A percentile compares a stretch with the other conserved stretches of the same genome.
phyloP scores from a whole-genome alignment of 2,797 vertebrate species.

The Limnodromus scolopaceus region DNA sequence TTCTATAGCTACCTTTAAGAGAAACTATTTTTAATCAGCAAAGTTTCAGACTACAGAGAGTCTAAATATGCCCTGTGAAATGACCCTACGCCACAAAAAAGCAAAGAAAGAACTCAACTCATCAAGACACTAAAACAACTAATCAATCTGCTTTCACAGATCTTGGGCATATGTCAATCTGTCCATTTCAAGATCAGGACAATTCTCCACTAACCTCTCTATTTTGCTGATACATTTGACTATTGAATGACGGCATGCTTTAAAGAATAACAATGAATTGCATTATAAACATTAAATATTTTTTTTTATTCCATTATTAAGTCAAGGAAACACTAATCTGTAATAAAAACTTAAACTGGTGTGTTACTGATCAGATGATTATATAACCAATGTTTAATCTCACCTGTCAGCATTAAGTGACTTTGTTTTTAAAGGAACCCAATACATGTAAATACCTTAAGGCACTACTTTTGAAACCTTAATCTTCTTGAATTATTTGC shows the following conservation, averaged over 20 bases:
- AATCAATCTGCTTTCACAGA: not conserved
- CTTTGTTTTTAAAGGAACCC: not conserved
- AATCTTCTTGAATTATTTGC: not conserved
- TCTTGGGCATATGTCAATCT: not conserved
- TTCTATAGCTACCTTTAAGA: constrained; percentile 1
- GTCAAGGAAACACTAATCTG: not conserved
- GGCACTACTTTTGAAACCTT: not conserved
- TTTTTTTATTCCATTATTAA: not conserved
- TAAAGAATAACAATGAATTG: not conserved
- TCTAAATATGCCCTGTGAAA: not conserved
- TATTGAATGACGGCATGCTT: not conserved
- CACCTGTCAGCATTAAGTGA: not conserved
- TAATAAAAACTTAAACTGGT: not conserved
- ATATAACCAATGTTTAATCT: not conserved
- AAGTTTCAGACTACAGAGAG: constrained; percentile 10
- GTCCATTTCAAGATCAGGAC: not conserved
- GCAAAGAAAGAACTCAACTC: not conserved
- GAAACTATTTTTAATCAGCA: constrained; percentile 29
- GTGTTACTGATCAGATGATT: not conserved
- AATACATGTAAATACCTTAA: not conserved
- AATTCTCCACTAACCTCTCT: not conserved
- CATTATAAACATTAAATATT: not conserved
- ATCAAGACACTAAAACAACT: not conserved
- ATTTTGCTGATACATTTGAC: not conserved
- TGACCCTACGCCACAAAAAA: not conserved